Base-by-base conservation (phyloP, 2,888 invertebrate genomes). In the Cantharis lateralis region DNA sequence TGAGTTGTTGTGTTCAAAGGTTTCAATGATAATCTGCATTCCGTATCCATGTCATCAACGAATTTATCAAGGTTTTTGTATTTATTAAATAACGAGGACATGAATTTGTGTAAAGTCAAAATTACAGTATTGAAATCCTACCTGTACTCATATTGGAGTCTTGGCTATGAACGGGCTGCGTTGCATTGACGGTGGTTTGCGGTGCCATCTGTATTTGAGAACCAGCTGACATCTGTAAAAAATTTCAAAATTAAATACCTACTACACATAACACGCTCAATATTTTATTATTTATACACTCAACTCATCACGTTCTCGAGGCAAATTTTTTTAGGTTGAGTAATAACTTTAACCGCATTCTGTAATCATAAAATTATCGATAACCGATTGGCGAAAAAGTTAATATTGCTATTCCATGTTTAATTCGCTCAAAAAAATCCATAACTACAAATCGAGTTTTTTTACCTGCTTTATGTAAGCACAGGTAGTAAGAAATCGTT, bases 81-180 rank as follows among this genome's bases (percentile, higher is more conserved):
- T 48, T 48, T 48, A n/a, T 48, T 48, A 48, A 48, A 48, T 48
- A 48, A 48, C 48, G 48, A 48, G 48, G 48, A n/a, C 48, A 48
- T 48, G n/a, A 48, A 48, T 48, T 48, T 7, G 48, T 48, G 48
- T 48, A n/a, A 48, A 48, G 48, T 48, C 48, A 48, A 48, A 48
- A 48, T 48, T 48, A 48, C 48, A 48, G 48, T n/a, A 48, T 48
- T 48, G 3, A 48, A 15, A 24, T 89, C 90, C 91, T 91, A 95
- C 95, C 95, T 92, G 96, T 96, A 93, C 97, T 97, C 95, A 97
- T 96, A 93, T 97, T 97, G 91, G 97, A 97, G 93, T 97, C 97
- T 92, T 96, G 96, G 93, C 94, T 96, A 92, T 95, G 94, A 91
- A 93, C 93, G 90, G 95, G 93, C 92, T 94, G 94, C 89, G 91